phyloP scores from a whole-genome alignment of 2,888 invertebrate genomes.

The Uropetala carovei region DNA sequence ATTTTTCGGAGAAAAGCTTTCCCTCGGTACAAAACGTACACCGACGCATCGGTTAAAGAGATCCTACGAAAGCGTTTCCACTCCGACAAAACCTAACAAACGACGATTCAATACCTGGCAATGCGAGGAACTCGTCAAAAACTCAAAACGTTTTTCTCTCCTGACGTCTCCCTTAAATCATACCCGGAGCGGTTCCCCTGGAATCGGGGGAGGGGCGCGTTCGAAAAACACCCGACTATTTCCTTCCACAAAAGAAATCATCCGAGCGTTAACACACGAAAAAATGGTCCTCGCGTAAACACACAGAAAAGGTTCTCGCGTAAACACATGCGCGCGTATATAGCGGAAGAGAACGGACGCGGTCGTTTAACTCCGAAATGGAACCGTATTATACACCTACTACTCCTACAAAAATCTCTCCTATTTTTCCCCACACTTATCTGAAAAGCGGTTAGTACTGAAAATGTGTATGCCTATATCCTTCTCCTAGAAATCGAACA shows the following conservation, averaged over 20 bases:
- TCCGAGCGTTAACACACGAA: constrained; percentile 16
- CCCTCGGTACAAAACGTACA: background rate
- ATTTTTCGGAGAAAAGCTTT: background rate
- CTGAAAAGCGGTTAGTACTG: background rate
- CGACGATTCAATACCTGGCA: constrained; percentile 9
- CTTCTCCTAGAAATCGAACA: background rate
- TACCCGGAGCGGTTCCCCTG: background rate
- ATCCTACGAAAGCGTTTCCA: background rate
- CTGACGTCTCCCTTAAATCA: constrained; percentile 35
- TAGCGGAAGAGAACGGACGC: background rate
- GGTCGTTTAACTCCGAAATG: background rate
- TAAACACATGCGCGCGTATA: background rate
- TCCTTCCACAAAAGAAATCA: background rate
- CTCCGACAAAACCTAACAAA: background rate
- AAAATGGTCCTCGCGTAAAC: background rate
- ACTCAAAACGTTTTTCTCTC: background rate
- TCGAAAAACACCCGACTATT: background rate
- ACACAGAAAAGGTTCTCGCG: background rate
- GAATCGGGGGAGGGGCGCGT: constrained; percentile 13
- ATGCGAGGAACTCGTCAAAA: background rate
- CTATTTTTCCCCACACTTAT: background rate
- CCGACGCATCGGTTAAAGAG: background rate
- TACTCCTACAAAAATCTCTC: background rate
- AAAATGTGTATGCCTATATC: background rate
- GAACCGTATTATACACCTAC: background rate